These are phyloP conservation scores for Standfussiana lucernea DNA, from an alignment of 2,888 invertebrate species.

Conservation along the genomic window DNA sequence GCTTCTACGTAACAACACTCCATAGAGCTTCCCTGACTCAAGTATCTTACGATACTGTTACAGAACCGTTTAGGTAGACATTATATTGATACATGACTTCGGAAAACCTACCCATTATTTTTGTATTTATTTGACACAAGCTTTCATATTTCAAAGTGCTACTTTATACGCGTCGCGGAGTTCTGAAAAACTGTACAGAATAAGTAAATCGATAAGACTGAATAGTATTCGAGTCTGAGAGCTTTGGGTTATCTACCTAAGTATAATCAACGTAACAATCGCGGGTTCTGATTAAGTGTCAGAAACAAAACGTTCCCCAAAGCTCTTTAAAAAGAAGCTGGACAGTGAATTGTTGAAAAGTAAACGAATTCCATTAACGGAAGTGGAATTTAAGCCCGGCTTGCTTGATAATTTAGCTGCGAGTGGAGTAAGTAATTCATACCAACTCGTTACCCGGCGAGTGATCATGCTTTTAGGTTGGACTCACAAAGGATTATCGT, in stretches of 20 bases:
- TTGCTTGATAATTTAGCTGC: conserved; percentile 76
- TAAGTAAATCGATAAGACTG: conserved; percentile 24
- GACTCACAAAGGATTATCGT: conserved; percentile 64
- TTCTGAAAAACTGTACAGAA: conserved; percentile 10
- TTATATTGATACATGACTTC: conserved; percentile 59
- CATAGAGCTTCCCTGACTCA: conserved; percentile 25
- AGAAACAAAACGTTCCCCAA: conserved; percentile 76
- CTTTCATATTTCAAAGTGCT: conserved; percentile 43
- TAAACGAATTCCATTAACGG: conserved; percentile 83
- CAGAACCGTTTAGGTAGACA: conserved; percentile 53
- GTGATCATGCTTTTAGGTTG: conserved; percentile 71
- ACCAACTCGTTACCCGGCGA: conserved; percentile 73
- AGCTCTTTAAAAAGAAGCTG: conserved; percentile 76
- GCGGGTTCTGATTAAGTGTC: conserved; percentile 74
- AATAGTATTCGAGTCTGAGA: conserved; percentile 18
- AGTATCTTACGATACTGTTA: conserved; percentile 40
- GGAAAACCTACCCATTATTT: conserved; percentile 56
- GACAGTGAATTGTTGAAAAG: conserved; percentile 82
- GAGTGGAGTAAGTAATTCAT: conserved; percentile 73
- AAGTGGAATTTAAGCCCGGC: conserved; percentile 80
- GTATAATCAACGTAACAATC: conserved; percentile 73
- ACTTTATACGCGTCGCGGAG: conserved; percentile 15
- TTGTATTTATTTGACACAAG: conserved; percentile 58
- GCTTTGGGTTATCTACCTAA: conserved; percentile 47
- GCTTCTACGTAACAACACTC: conserved; percentile 24